These are phyloP conservation scores for Zaprionus nigranus DNA, from an alignment of 1,140 invertebrate species.

Conservation along the genomic window DNA sequence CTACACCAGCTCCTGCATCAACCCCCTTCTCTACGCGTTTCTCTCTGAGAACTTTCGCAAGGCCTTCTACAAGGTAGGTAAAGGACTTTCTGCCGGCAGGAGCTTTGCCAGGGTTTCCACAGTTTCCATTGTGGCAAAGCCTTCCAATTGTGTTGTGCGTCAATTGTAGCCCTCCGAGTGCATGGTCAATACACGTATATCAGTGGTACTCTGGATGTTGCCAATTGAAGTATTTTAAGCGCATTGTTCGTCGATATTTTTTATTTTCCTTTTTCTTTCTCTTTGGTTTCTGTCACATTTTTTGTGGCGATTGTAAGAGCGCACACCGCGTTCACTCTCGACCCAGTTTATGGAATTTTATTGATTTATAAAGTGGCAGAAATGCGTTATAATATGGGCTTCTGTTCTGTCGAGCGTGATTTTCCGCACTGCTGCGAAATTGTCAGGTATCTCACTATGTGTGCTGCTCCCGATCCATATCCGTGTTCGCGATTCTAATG, in stretches of 20 bases:
- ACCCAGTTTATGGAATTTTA: constrained; percentile 33
- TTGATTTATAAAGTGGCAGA: constrained; percentile 51
- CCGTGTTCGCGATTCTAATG: constrained; percentile 38
- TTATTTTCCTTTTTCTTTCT: constrained; percentile 17
- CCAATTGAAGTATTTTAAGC: constrained; percentile 32
- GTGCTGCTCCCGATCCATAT: background rate
- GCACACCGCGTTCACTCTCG: constrained; percentile 2
- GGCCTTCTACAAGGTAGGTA: constrained; percentile 83
- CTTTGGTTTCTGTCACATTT: constrained; percentile 51
- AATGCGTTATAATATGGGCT: constrained; percentile 6
- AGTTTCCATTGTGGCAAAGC: constrained; percentile 26
- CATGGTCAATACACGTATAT: constrained; percentile 65
- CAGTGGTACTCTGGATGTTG: constrained; percentile 26
- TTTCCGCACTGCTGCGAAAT: constrained; percentile 5
- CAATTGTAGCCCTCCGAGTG: constrained; percentile 44
- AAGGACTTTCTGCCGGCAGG: background rate
- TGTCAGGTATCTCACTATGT: constrained; percentile 35
- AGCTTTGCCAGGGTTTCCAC: background rate
- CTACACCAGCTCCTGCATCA: constrained; percentile 97
- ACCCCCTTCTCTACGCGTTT: constrained; percentile 92
- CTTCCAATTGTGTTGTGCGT: constrained; percentile 21
- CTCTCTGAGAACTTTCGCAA: constrained; percentile 84
- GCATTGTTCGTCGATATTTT: constrained; percentile 52
- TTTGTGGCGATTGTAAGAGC: constrained; percentile 27
- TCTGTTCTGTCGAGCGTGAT: constrained; percentile 1